Conservation (phyloP, 2,113 vertebrate species). For the Hemibates koningsi region DNA sequence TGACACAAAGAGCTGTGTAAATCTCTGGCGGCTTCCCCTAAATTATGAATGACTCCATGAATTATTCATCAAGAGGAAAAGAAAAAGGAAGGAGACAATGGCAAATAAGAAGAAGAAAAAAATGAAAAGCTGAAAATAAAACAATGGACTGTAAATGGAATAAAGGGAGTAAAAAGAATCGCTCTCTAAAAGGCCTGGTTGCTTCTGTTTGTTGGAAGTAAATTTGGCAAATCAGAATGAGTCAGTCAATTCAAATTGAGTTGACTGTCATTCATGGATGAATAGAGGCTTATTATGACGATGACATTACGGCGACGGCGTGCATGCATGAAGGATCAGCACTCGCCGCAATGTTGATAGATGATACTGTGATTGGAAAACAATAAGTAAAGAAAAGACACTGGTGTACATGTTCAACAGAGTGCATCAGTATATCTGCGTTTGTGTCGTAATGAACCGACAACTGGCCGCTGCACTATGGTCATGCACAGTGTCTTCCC, state of each 20-base stretch:
- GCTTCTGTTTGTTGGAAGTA: constrained; percentile 18
- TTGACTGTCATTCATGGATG: constrained; percentile 53
- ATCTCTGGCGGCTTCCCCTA: constrained; percentile 59
- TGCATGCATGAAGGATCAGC: constrained; percentile 38
- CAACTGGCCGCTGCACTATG: not conserved
- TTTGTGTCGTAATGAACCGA: not conserved
- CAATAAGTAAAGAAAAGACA: not conserved
- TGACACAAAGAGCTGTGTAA: constrained; percentile 66
- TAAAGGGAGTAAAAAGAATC: constrained; percentile 16
- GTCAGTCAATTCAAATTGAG: constrained; percentile 48
- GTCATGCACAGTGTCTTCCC: not conserved
- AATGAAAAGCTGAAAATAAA: constrained; percentile 30
- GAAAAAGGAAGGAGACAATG: not conserved
- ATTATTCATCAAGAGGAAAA: constrained; percentile 63
- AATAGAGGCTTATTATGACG: constrained; percentile 51
- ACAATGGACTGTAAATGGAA: constrained; percentile 45
- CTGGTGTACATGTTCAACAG: not conserved
- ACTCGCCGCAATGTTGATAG: constrained; percentile 3
- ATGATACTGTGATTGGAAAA: constrained; percentile 46
- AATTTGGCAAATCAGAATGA: constrained; percentile 53
- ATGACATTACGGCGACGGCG: constrained; percentile 28
- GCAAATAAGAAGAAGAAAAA: not conserved
- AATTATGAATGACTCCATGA: constrained; percentile 66
- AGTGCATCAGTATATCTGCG: not conserved
- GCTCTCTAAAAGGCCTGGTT: not conserved